Base-by-base conservation (phyloP, 1,140 invertebrate species). In the Metopolophium dirhodum region DNA sequence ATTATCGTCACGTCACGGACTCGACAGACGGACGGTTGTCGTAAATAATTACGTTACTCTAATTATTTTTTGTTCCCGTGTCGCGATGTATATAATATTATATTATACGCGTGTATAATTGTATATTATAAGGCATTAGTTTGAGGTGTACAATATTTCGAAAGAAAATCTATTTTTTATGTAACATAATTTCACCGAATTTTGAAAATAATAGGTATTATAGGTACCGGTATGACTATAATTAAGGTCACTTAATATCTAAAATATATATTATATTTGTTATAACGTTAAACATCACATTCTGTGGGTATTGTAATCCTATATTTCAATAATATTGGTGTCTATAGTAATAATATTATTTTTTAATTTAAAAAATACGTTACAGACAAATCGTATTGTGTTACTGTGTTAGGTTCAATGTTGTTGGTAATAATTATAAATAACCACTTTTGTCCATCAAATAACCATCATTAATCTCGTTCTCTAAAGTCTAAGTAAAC, bases 41-140 rank as follows among this genome's bases (percentile, higher is more conserved):
- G 30, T 77, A 77, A n/a, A 35, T 77, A 77, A 77, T 77, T 77
- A 77, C 14, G n/a, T 18, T n/a, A 77, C 30, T 77, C n/a, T 77
- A 77, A 77, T 77, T 77, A 77, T 77, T 77, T 77, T 61, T 77
- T n/a, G 18, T 77, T 77, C 61, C 61, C 30, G 3, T 77, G n/a
- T 77, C 61, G n/a, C 61, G 30, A 77, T 77, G 30, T 77, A n/a
- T 77, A n/a, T n/a, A 20, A 51, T 77, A n/a, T 77, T 14, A 77
- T 77, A n/a, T 77, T 77, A n/a, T 77, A 77, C 61, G 30, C 61
- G 61, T 77, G 61, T 35, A 77, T 77, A 77, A 77, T 77, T 77
- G 61, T 77, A 77, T n/a, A n/a, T 77, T 18, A 77, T n/a, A n/a
- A 7, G 4, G 22, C 11, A n/a, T 7, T 77, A n/a, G 14, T 18